These are phyloP conservation scores for Nomada fucata DNA, from an alignment of 2,888 invertebrate species.

Conservation along the genomic window DNA sequence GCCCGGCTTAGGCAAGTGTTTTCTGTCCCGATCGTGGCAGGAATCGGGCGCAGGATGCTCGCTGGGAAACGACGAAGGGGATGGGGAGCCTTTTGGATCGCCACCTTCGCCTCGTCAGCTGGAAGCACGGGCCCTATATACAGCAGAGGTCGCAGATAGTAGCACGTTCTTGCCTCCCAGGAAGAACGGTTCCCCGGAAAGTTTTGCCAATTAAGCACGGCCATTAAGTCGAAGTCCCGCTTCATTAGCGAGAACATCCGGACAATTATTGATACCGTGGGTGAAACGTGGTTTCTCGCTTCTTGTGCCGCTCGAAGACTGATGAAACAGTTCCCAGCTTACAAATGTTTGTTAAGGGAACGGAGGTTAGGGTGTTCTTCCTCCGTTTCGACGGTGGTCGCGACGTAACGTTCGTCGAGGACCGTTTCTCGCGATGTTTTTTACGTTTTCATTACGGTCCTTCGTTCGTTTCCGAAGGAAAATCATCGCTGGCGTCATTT, in stretches of 20 bases:
- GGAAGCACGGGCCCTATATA: slow-evolving; percentile 28
- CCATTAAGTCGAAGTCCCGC: slow-evolving; percentile 67
- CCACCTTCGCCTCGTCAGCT: slow-evolving; percentile 1
- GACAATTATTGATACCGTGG: slow-evolving; percentile 62
- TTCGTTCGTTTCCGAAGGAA: no score
- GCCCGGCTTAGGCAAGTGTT: neutral
- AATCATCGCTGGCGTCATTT: no score
- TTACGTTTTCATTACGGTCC: neutral
- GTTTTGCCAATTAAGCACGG: slow-evolving; percentile 69
- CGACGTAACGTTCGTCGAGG: neutral
- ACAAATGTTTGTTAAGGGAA: neutral
- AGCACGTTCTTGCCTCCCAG: slow-evolving; percentile 48
- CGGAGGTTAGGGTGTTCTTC: neutral
- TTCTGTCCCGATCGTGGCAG: neutral
- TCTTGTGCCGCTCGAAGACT: slow-evolving; percentile 39
- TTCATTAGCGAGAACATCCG: slow-evolving; percentile 69
- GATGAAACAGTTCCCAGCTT: slow-evolving; percentile 27
- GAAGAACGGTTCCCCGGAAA: slow-evolving; percentile 58
- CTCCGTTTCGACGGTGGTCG: neutral
- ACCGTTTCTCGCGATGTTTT: neutral
- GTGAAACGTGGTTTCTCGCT: slow-evolving; percentile 37
- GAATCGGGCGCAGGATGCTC: slow-evolving; percentile 17
- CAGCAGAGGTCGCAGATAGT: slow-evolving; percentile 32
- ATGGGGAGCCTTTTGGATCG: neutral
- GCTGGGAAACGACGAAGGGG: neutral